Conservation (phyloP, 2,888 invertebrate species). For the Salticus scenicus region DNA sequence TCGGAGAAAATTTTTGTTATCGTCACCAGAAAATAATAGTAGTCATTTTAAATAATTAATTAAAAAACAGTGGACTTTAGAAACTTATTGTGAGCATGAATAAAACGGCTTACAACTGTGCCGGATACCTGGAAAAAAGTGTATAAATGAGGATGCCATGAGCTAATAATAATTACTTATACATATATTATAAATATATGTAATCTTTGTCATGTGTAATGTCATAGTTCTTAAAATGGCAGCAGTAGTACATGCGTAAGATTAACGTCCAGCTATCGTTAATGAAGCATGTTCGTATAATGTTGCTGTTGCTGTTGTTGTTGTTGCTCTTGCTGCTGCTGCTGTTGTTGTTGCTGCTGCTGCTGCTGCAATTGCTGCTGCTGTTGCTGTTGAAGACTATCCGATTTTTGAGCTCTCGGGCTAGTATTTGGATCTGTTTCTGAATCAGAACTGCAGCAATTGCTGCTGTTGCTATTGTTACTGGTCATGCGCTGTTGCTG, state of each 20-base stretch:
- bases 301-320: constrained; percentile 44
- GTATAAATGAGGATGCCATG: constrained; percentile 54
- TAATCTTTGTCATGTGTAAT: constrained; percentile 27
- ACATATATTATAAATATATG: constrained; percentile 66
- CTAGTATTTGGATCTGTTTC: constrained; percentile 55
- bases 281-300: constrained; percentile 67
- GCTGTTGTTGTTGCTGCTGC: constrained; percentile 35
- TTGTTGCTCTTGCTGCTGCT: constrained; percentile 39
- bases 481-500: constrained; percentile 43
- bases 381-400: constrained; percentile 29
- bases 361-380: constrained; percentile 44
- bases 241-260: constrained; percentile 25
- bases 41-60: constrained; percentile 22
- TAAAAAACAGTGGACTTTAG: no score
- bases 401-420: constrained; percentile 37
- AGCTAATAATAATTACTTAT: constrained; percentile 41
- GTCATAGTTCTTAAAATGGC: constrained; percentile 50
- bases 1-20: constrained; percentile 24
- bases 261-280: constrained; percentile 56
- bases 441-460: constrained; percentile 61
- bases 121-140: constrained; percentile 33
- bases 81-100: constrained; percentile 5
- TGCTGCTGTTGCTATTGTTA: constrained; percentile 61
- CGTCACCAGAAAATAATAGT: constrained; percentile 49
- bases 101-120: constrained; percentile 31